These are phyloP conservation scores for Pedicia rivosa DNA, from an alignment of 2,888 invertebrate species.

Conservation along the genomic window DNA sequence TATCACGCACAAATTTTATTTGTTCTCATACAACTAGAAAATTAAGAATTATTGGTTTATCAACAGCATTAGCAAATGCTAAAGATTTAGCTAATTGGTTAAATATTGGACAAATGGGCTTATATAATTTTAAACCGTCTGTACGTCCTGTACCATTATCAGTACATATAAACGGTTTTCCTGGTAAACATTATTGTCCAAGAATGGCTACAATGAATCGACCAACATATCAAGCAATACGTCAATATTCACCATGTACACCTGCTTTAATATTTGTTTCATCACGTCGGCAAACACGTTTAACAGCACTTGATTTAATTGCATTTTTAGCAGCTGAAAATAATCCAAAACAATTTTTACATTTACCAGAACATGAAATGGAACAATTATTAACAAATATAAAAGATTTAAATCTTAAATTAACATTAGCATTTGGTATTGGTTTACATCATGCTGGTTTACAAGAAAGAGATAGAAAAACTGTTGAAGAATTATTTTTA, in stretches of 20 bases:
- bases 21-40: slow-evolving; percentile 70
- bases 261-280: slow-evolving; percentile 92
- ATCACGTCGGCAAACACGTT: slow-evolving; percentile 86
- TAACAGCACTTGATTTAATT: slow-evolving; percentile 91
- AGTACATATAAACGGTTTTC: slow-evolving; percentile 84
- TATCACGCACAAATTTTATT: slow-evolving; percentile 93
- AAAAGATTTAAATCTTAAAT: slow-evolving; percentile 77
- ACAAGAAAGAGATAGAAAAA: slow-evolving; percentile 77
- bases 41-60: slow-evolving; percentile 83
- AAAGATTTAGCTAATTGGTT: slow-evolving; percentile 94
- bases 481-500: slow-evolving; percentile 86
- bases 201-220: slow-evolving; percentile 99
- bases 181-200: slow-evolving; percentile 97
- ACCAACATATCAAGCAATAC: slow-evolving; percentile 90
- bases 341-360: slow-evolving; percentile 89
- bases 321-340: slow-evolving; percentile 79
- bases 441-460: slow-evolving; percentile 98
- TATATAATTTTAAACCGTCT: slow-evolving; percentile 95
- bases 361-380: slow-evolving; percentile 73
- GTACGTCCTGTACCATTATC: slow-evolving; percentile 93
- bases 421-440: slow-evolving; percentile 92
- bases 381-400: slow-evolving; percentile 55
- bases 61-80: slow-evolving; percentile 96
- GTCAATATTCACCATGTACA: slow-evolving; percentile 79
- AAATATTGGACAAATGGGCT: slow-evolving; percentile 70